These are phyloP conservation scores for Bos indicus DNA, from an alignment of 2,113 vertebrate species.

Conservation along the genomic window DNA sequence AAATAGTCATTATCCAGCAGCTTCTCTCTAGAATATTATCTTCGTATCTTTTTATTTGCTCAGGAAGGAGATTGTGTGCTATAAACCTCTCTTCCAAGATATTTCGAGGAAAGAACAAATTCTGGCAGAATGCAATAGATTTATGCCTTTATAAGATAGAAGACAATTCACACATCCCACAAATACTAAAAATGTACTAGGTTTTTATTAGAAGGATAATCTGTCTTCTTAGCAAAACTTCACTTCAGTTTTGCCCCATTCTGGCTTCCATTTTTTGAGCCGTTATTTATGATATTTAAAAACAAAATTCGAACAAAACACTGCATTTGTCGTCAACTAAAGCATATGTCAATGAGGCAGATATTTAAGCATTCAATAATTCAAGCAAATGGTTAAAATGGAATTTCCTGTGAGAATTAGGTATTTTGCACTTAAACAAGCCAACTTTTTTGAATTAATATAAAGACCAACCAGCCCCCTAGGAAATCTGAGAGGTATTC, in stretches of 20 bases:
- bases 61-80: neutral
- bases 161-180: slow-evolving; percentile 50
- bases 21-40: neutral
- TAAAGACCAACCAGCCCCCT: neutral
- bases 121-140: slow-evolving; percentile 20
- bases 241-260: slow-evolving; percentile 36
- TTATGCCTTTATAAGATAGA: slow-evolving; percentile 38
- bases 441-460: neutral
- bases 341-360: neutral
- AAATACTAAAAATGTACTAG: slow-evolving; percentile 52
- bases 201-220: slow-evolving; percentile 57
- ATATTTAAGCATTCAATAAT: neutral
- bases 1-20: neutral
- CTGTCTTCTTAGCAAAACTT: slow-evolving; percentile 25
- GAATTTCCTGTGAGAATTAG: neutral
- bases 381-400: neutral
- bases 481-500: neutral
- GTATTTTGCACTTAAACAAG: neutral
- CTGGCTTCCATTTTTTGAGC: slow-evolving; percentile 11
- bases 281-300: slow-evolving; percentile 21
- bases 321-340: neutral
- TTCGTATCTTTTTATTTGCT: neutral
- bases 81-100: neutral
- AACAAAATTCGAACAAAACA: slow-evolving; percentile 20
- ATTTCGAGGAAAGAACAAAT: slow-evolving; percentile 53